Percentiles rank a stretch among this genome's conserved stretches.
Evolutionary conservation across 2,113 vertebrate species (phyloP).

Genomic region (Nibea coibor): DNA sequence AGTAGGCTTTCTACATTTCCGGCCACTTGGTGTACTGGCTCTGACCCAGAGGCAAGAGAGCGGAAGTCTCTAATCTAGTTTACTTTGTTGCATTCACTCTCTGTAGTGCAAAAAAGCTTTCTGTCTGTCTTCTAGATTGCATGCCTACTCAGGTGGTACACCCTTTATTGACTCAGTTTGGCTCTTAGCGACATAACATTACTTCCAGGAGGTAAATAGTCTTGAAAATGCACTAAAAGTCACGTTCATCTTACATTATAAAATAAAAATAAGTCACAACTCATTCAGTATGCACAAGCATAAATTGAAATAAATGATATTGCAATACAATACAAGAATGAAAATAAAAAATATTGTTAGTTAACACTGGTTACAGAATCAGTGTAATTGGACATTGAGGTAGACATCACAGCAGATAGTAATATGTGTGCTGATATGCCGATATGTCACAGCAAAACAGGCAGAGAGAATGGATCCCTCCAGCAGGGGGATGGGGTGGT

Average conservation of each 20-base stretch:
- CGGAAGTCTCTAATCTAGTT: constrained; percentile 29
- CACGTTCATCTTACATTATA: neutral
- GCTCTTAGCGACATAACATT: neutral
- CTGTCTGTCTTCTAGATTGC: neutral
- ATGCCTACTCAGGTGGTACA: neutral
- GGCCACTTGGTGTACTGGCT: constrained; percentile 7
- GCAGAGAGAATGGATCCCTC: constrained; percentile 9
- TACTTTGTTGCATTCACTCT: constrained; percentile 8
- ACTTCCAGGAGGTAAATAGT: neutral
- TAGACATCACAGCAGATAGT: constrained; percentile 6
- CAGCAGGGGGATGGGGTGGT: neutral
- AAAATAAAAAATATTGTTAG: neutral
- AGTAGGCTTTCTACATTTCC: neutral
- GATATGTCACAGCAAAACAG: constrained; percentile 10
- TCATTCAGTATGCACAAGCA: neutral
- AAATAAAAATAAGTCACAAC: neutral
- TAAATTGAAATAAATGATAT: no score
- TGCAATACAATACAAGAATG: neutral
- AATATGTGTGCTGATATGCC: neutral
- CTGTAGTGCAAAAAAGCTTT: constrained; percentile 8
- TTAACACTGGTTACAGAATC: neutral
- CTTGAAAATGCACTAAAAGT: neutral
- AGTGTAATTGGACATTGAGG: neutral
- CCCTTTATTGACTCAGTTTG: neutral
- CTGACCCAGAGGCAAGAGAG: constrained; percentile 3